A percentile compares a stretch with the other conserved stretches of the same genome.
Conservation (phyloP, 2,888 invertebrate species). For the Apodemia hepburni region DNA sequence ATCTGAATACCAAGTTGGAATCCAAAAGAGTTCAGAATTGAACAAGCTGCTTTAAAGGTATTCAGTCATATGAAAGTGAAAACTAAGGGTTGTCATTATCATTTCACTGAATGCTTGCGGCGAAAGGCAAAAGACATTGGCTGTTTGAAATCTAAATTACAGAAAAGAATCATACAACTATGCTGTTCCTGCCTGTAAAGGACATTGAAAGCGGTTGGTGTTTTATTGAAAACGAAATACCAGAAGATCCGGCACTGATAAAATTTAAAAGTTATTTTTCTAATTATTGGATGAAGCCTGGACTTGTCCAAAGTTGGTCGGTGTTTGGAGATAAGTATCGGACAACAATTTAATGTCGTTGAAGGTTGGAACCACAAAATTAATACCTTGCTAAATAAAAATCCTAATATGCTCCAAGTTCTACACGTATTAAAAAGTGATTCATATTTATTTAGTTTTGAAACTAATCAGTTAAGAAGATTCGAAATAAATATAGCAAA, state of each 20-base stretch:
- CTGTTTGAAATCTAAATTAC: constrained; percentile 5
- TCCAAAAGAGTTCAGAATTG: background rate
- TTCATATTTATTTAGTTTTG: constrained; percentile 1
- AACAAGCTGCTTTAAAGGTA: constrained; percentile 6
- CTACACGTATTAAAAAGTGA: background rate
- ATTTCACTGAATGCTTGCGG: background rate
- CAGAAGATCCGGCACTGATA: constrained; percentile 2
- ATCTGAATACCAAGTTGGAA: constrained; percentile 6
- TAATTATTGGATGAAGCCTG: constrained; percentile 6
- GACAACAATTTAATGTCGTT: constrained; percentile 6
- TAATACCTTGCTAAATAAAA: constrained; percentile 2
- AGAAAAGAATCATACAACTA: constrained; percentile 1
- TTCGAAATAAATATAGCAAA: background rate
- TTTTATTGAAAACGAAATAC: constrained; percentile 9
- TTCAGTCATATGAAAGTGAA: background rate
- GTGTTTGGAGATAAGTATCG: constrained; percentile 3
- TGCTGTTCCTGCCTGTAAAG: background rate
- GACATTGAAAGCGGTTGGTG: constrained; percentile 3
- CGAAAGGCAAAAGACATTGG: background rate
- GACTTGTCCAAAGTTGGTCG: constrained; percentile 3
- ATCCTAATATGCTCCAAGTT: background rate
- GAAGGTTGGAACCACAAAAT: constrained; percentile 3
- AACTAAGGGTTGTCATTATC: background rate
- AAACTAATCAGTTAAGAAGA: constrained; percentile 5
- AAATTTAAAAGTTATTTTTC: constrained; percentile 6